Conservation (phyloP, 1,140 invertebrate genomes). For the Campodea augens region DNA sequence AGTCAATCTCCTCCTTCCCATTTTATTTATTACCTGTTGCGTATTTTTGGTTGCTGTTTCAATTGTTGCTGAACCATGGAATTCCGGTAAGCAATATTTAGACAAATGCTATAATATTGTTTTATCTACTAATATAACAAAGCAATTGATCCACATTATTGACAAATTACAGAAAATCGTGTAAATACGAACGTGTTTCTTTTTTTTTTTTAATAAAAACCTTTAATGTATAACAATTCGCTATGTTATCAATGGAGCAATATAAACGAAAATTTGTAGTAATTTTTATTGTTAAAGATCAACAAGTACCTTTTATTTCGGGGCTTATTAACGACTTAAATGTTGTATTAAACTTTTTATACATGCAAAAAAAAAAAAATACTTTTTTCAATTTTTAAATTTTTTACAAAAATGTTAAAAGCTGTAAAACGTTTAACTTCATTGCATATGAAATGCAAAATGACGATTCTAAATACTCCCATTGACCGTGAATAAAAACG, state of each 20-base stretch:
- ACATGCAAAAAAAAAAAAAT: no score
- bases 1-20: conserved; percentile 38
- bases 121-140: neutral
- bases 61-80: conserved; percentile 23
- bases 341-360: no score
- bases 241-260: neutral
- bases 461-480: no score
- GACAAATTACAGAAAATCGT: neutral
- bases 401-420: no score
- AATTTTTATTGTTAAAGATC: no score
- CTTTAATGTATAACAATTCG: neutral
- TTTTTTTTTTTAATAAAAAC: neutral
- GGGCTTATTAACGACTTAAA: no score
- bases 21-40: conserved; percentile 31
- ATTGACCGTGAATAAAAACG: no score
- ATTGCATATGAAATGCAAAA: no score
- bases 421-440: no score
- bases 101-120: no score
- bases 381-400: no score
- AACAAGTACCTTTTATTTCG: no score
- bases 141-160: neutral
- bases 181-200: neutral
- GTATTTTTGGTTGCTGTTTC: conserved; percentile 32
- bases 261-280: neutral
- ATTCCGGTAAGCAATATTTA: conserved; percentile 18